Evolutionary conservation across 2,113 vertebrate species (phyloP), one percentile per base, ranked within the genome.

Genomic region (Poeciliopsis prolifica): DNA sequence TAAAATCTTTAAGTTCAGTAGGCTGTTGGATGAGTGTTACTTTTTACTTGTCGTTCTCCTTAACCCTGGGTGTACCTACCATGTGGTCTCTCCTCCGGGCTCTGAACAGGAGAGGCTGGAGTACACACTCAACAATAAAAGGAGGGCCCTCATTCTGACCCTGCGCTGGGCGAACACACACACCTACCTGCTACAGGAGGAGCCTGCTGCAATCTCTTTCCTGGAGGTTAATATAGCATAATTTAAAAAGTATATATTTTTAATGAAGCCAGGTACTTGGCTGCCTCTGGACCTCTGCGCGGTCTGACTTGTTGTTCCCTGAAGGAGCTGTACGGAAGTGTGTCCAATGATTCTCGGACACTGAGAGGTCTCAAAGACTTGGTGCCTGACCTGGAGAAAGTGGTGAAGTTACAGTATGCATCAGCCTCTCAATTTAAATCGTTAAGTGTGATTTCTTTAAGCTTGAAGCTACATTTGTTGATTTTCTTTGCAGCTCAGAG

Each of bases 91-190:
- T 80, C 97, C 96, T 0, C 97, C 97, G 75, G 97, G 97, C 80
- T 96, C 97, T 4, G 97, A 99, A 68, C 98, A 99, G 90, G 98
- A 99, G 90, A 96, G 96, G 77, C 81, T 97, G 94, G 97, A 99
- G 85, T 97, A 97, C 51, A 90, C 96, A 1, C 89, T 98, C 77
- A 97, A 96, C 93, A 96, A 92, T 65, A 99, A 99, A 90, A 95
- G 96, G 61, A 91, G 96, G 81, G 96, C 95, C 80, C 91, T 98
- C 77, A 96, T 95, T 64, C 93, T 99, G 91, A 94, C 97, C 75
- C 90, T 98, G 72, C 97, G 96, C 80, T 99, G 98, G 98, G 95
- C 96, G 0, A 93, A 92, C 76, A 82, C 94, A 24, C 96, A 97
- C 61, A 94, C 95, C 13, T 97, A 97, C 81, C 68, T 97, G 74